These are phyloP conservation scores for Pangasius mekongensis DNA, from an alignment of 2,797 vertebrate species.

Conservation along the genomic window DNA sequence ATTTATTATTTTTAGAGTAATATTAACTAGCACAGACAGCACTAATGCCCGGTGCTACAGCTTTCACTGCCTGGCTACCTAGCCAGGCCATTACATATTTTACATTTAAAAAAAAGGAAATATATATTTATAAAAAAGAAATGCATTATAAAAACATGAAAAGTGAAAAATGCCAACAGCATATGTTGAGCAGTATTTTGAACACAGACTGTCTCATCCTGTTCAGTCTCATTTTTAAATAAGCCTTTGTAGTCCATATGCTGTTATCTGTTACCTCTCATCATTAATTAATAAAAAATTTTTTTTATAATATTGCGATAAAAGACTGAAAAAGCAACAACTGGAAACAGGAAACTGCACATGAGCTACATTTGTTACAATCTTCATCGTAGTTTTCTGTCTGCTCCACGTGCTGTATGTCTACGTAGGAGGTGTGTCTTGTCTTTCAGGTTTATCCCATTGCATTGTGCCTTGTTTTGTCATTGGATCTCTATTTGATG, in stretches of 20 bases:
- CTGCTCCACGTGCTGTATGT: neutral
- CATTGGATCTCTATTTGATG: neutral
- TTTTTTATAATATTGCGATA: neutral
- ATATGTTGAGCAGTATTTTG: constrained; percentile 38
- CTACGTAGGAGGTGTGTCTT: neutral
- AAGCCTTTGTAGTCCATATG: constrained; percentile 39
- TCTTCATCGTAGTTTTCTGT: neutral
- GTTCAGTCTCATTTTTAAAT: constrained; percentile 27
- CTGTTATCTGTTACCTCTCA: constrained; percentile 28
- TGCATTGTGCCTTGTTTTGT: neutral
- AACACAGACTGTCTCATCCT: constrained; percentile 41
- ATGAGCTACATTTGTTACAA: neutral
- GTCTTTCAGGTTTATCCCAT: neutral
- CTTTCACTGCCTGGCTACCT: neutral
- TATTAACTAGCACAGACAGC: neutral
- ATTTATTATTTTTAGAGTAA: no score
- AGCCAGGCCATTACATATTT: neutral
- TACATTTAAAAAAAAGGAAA: neutral
- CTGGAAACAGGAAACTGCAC: neutral
- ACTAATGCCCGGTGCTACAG: neutral
- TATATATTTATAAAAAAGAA: constrained; percentile 15
- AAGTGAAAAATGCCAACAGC: neutral
- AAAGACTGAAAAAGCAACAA: neutral
- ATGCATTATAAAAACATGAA: neutral
- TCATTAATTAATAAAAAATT: neutral